Base-by-base conservation (phyloP, 2,888 invertebrate species). In the Gisinianus flammeolus region DNA sequence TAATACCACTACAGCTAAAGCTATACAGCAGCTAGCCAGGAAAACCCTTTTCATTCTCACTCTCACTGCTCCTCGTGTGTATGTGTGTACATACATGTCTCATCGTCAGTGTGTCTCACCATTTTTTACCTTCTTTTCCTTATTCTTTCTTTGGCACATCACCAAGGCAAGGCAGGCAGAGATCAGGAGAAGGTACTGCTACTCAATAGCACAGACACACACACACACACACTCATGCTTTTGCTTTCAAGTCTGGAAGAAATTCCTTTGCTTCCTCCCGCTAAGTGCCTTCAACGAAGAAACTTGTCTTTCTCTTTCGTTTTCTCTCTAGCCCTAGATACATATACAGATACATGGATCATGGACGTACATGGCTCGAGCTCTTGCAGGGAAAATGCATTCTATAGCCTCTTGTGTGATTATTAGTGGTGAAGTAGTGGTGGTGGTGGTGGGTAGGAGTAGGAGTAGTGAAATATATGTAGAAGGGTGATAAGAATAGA, bases 71-170 rank as follows among this genome's bases (percentile, higher is more conserved):
- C n/a, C n/a, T n/a, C n/a, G n/a, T n/a, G n/a, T n/a, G n/a, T n/a
- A n/a, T n/a, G n/a, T n/a, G n/a, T n/a, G n/a, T n/a, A n/a, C n/a
- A n/a, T n/a, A n/a, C n/a, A n/a, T n/a, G n/a, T n/a, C n/a, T 66
- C 66, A 66, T 66, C 6, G 26, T 10, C 24, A 31, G 19, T 28
- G 16, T 26, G 31, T 2, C 66, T 66, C 24, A 31, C 24, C 6
- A 5, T 62, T 71, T 73, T 54, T 31, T 31, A 33, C 22, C 30
- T 58, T n/a, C 6, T 62, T 19, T 26, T 19, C 28, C 71, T 71
- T 56, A 1, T 56, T 71, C 26, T 33, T 35, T 33, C 19, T 35
- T 78, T 79, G 81, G 81, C 79, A 79, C 79, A 66, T 69, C 66
- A 79, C 78, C 78, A 78, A 76, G 22, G 67, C 28, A 58, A 22